Evolutionary conservation across 2,113 vertebrate species (phyloP), one percentile per base, ranked within the genome.

Genomic region (Rhagologus leucostigma): DNA sequence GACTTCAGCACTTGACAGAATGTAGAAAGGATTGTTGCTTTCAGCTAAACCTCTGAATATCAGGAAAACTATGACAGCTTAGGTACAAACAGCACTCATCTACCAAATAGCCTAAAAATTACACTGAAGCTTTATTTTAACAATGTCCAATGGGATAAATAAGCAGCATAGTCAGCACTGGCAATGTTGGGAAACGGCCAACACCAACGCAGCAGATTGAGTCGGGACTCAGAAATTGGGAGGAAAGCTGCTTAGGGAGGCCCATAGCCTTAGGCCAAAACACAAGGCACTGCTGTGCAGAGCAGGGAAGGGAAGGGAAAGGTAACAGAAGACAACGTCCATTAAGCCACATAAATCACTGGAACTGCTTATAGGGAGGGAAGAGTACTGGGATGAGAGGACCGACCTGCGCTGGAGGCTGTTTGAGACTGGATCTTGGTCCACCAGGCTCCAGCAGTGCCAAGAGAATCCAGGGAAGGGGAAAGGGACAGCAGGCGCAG

Each of bases 121-220:
- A 82, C 17, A 50, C 37, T 6, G 19, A 65, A 91, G 42, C 29
- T 76, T 70, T 90, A 79, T 80, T 92, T 95, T 95, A 96, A 92
- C 18, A 9, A 89, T 29, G 29, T 87, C 76, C 89, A 89, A 15
- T 39, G 73, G 62, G 79, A 95, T 92, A 94, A 93, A 64, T 37
- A 86, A 86, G 65, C 44, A 93, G 80, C 80, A 86, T 7, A 90
- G 75, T 93, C 85, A 94, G 93, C 83, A 86, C 39, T 57, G 47
- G 24, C 39, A 80, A 18, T 9, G 13, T 3, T 92, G 90, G 82
- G 83, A 86, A 81, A 90, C 2, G 35, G 76, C 85, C 90, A 96
- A 85, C 24, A 74, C 39, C 55, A 78, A 80, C 0, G 8, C 52
- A 89, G 39, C 64, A 86, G 71, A 93, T 21, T 78, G 75, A 90